A percentile compares a stretch with the other conserved stretches of the same genome.
phyloP scores from a whole-genome alignment of 2,113 vertebrate genomes.

The Nannobrachium achirus region DNA sequence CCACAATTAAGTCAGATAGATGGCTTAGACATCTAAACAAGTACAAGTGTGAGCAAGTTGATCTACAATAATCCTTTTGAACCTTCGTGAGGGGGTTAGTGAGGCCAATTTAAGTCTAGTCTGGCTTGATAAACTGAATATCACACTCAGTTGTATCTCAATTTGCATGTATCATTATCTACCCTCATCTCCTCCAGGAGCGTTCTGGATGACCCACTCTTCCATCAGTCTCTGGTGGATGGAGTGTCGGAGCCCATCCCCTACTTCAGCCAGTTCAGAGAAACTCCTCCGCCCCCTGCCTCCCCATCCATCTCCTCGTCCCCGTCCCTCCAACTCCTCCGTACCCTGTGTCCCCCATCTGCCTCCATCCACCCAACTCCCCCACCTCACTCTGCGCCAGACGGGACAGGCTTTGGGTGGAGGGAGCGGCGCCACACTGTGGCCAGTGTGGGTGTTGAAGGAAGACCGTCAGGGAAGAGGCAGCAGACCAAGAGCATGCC shows the following conservation, averaged over 20 bases:
- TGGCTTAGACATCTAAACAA: no score
- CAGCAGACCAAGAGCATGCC: constrained; percentile 8
- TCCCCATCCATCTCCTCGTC: constrained; percentile 31
- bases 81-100: no score
- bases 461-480: neutral
- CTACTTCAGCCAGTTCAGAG: constrained; percentile 80
- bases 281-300: constrained; percentile 48
- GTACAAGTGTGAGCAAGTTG: no score
- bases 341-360: neutral
- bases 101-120: no score
- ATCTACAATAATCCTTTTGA: no score
- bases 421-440: constrained; percentile 13
- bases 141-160: neutral
- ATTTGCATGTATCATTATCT: neutral
- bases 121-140: neutral
- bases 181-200: constrained; percentile 68
- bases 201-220: constrained; percentile 82
- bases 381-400: neutral
- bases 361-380: neutral
- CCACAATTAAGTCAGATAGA: no score
- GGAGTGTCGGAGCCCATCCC: constrained; percentile 72
- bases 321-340: constrained; percentile 21
- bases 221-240: constrained; percentile 73
- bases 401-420: neutral
- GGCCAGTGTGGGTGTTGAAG: constrained; percentile 9